phyloP scores from a whole-genome alignment of 2,888 invertebrate genomes.

The Hoplodrina ambigua region DNA sequence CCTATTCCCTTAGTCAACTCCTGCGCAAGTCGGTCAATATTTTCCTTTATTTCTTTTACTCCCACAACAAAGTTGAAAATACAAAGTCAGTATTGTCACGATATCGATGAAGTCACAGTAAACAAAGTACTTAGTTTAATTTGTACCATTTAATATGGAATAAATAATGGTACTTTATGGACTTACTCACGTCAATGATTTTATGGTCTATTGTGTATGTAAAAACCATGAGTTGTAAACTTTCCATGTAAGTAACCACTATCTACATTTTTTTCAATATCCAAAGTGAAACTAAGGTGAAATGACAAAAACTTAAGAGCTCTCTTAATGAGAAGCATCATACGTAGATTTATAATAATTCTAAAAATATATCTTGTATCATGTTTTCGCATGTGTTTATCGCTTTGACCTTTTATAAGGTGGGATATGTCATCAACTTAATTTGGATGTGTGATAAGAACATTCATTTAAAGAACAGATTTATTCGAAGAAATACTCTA shows the following conservation, averaged over 20 bases:
- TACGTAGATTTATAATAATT: conserved; percentile 12
- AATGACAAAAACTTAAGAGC: neutral
- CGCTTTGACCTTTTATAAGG: conserved; percentile 29
- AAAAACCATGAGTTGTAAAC: conserved; percentile 16
- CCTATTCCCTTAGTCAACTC: conserved; percentile 16
- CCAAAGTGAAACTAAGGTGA: neutral
- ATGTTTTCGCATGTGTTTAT: conserved; percentile 17
- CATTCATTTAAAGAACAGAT: neutral
- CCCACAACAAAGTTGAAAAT: conserved; percentile 35
- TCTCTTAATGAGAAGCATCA: neutral
- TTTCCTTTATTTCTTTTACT: conserved; percentile 6
- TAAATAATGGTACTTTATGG: conserved; percentile 28
- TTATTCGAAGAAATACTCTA: neutral
- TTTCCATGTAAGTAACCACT: conserved; percentile 22
- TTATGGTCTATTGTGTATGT: conserved; percentile 23
- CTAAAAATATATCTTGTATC: conserved; percentile 23
- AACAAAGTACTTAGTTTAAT: conserved; percentile 36
- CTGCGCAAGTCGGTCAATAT: conserved; percentile 9
- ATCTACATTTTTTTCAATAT: conserved; percentile 12
- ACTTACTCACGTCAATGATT: conserved; percentile 8
- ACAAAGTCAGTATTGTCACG: conserved; percentile 13
- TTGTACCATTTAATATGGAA: conserved; percentile 8
- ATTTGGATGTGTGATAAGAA: conserved; percentile 26
- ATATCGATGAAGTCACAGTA: conserved; percentile 40
- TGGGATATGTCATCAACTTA: conserved; percentile 19